Conservation (phyloP, 2,113 vertebrate species). For the Paradoxurus hermaphroditus region DNA sequence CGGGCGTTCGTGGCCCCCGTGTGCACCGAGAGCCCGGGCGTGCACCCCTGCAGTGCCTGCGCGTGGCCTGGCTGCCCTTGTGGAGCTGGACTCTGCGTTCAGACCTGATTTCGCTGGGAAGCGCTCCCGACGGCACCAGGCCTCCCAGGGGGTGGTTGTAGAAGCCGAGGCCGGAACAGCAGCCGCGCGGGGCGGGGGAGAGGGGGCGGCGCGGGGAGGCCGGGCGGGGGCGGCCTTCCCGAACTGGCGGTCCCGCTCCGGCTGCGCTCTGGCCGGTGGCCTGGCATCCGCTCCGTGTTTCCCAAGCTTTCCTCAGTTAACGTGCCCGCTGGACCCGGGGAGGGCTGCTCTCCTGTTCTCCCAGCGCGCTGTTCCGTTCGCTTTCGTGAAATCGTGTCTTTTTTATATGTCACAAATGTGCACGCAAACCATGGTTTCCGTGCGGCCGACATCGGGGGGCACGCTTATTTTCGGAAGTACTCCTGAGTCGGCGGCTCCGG, state of each 20-base stretch:
- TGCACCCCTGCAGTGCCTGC: no score
- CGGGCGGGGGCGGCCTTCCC: fast-evolving
- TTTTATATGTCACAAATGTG: not conserved
- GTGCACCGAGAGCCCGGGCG: not conserved
- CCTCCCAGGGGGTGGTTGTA: not conserved
- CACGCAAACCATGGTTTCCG: not conserved
- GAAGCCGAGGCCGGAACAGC: fast-evolving
- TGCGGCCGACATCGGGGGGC: not conserved
- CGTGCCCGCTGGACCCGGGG: fast-evolving
- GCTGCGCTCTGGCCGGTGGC: not conserved
- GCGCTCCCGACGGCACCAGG: fast-evolving
- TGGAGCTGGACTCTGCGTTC: not conserved
- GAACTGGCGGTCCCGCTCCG: fast-evolving
- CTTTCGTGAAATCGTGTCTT: not conserved
- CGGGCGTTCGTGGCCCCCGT: not conserved
- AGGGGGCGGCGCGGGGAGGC: fast-evolving
- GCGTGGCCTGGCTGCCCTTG: not conserved
- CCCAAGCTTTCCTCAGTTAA: not conserved
- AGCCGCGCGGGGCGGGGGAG: fast-evolving
- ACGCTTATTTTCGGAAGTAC: not conserved
- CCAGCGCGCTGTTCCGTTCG: not conserved
- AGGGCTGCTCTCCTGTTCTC: not conserved
- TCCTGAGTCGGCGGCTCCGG: not conserved
- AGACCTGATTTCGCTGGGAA: not conserved
- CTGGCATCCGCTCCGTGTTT: not conserved